Conservation (phyloP, 2,113 vertebrate genomes). For the Stomatorhinus ivindoensis region DNA sequence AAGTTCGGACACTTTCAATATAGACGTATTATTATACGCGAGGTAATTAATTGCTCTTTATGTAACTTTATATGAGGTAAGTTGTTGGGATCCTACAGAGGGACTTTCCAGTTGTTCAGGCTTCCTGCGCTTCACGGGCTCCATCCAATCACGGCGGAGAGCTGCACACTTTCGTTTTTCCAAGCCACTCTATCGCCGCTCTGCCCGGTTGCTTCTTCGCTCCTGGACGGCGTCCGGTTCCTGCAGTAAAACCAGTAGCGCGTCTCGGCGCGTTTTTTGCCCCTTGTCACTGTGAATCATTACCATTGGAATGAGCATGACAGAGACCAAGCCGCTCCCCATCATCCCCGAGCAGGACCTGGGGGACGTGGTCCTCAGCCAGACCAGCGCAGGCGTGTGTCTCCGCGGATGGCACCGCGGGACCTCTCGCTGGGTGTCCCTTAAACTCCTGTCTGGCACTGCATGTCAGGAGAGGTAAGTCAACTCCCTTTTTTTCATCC, state of each 20-base stretch:
- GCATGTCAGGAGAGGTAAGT: slow-evolving; percentile 29
- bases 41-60: background rate
- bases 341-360: slow-evolving; percentile 27
- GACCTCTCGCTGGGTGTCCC: slow-evolving; percentile 18
- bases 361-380: slow-evolving; percentile 22
- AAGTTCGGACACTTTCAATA: background rate
- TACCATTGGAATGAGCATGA: slow-evolving; percentile 7
- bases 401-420: slow-evolving; percentile 23
- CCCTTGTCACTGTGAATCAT: background rate
- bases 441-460: slow-evolving; percentile 26
- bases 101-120: background rate
- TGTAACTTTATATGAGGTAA: background rate
- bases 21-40: background rate
- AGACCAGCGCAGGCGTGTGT: slow-evolving; percentile 26
- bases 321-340: background rate
- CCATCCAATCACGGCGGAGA: background rate
- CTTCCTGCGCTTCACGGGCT: background rate
- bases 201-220: background rate
- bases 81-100: background rate
- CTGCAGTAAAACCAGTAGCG: background rate
- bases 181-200: background rate
- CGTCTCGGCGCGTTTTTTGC: background rate
- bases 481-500: background rate
- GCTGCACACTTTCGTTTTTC: background rate
- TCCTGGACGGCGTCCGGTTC: background rate